Percentiles rank a stretch among this genome's conserved stretches.
phyloP scores from a whole-genome alignment of 64 coral and sea anemone genomes.

The Stichodactyla helianthus region DNA sequence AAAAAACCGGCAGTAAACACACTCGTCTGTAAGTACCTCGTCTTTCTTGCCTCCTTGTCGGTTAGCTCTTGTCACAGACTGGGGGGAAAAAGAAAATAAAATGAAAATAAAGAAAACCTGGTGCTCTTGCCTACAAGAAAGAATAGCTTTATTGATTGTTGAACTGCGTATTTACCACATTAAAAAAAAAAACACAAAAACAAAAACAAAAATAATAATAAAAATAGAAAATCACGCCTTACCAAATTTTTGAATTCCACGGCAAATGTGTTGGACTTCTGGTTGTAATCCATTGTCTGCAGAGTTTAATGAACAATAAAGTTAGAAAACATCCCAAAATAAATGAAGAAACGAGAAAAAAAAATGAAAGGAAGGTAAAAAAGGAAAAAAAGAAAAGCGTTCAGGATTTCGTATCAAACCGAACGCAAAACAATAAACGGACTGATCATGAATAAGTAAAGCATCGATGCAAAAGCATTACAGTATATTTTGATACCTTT shows the following conservation, averaged over 20 bases:
- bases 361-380: not conserved
- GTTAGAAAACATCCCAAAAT: not conserved
- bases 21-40: conserved; percentile 1
- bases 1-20: not conserved
- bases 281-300: conserved; percentile 58
- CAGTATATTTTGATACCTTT: conserved; percentile 15
- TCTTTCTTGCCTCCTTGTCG: conserved; percentile 67
- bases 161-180: no score
- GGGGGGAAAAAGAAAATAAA: not conserved
- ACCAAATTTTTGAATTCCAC: conserved; percentile 69
- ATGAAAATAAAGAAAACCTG: no score
- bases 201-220: not conserved
- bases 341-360: not conserved
- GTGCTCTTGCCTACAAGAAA: no score
- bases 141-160: no score
- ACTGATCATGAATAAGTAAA: no score
- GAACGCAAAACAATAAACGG: no score
- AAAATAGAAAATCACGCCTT: not conserved
- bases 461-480: no score
- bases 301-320: not conserved
- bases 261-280: conserved; percentile 33
- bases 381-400: not conserved
- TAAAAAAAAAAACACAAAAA: not conserved
- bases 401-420: no score
- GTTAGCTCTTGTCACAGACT: conserved; percentile 43